Base-by-base conservation (phyloP, 2,888 invertebrate species). In the Melieria crassipennis region DNA sequence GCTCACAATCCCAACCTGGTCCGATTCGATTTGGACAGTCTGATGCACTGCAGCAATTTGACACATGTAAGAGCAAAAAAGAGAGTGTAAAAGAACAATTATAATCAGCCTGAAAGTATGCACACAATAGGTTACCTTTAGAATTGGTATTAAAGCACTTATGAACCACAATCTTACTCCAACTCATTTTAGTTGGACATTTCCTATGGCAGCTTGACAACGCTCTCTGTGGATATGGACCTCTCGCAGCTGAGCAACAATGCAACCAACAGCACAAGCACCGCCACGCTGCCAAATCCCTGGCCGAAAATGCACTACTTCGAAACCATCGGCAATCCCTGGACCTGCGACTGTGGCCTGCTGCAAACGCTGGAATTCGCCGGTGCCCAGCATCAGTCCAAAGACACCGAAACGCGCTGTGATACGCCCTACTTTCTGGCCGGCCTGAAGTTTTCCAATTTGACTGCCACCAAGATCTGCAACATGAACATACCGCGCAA, bases 251-350 rank as follows among this genome's bases (percentile, higher is more conserved):
- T 43, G 10, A 7, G 13, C 5, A 10, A 61, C 65, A 70, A 60
- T 69, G 61, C 64, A 43, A 62, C 67, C 13, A 2, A 30, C 30
- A 46, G 65, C 5, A 78, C 75, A 10, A 75, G 73, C 62, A 71
- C 70, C 5, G 76, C 72, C 2, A 10, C 30, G 1, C 46, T 55
- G 2, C 4, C 11, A n/a, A 45, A 10, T 57, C 78, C 77, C 16
- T 87, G 87, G 85, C 79, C 86, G 1, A 82, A 89, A 61, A 79
- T 92, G 69, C 88, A 88, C 42, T 85, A 87, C 6, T 80, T 92
- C 62, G 88, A 90, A 75, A 88, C 91, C 82, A 87, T 88, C 1
- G 89, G 89, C n/a, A 92, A 92, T 86, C 89, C 88, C 67, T 90
- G 92, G 89, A 84, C 89, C 56, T 92, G 92, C 81, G 89, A 90